These are phyloP conservation scores for Synergus laeviventris DNA, from an alignment of 2,888 invertebrate species.

Conservation along the genomic window DNA sequence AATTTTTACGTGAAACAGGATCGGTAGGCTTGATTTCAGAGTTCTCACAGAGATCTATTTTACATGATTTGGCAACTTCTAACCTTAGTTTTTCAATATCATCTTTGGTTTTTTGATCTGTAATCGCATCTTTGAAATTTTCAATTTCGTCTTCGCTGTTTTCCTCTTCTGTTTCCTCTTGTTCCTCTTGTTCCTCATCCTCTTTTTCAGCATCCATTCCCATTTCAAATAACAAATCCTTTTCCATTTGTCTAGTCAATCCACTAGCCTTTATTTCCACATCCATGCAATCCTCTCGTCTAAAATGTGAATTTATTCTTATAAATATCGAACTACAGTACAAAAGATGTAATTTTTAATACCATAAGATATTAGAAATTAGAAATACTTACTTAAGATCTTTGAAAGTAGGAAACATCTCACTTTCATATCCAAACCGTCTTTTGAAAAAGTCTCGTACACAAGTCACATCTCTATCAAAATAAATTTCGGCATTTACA, in stretches of 20 bases:
- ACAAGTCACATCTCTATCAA: slow-evolving; percentile 96
- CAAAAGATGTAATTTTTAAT: too few relatives aligned
- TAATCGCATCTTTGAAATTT: slow-evolving; percentile 73
- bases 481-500: slow-evolving; percentile 92
- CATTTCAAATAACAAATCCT: slow-evolving; percentile 81
- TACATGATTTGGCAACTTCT: slow-evolving; percentile 41
- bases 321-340: too few relatives aligned
- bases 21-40: slow-evolving; percentile 19
- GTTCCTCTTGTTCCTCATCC: slow-evolving; percentile 64
- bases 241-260: slow-evolving; percentile 88
- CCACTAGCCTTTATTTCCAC: slow-evolving; percentile 94
- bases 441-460: slow-evolving; percentile 93
- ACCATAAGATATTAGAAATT: background rate
- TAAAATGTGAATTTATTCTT: slow-evolving; percentile 68
- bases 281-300: slow-evolving; percentile 89
- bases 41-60: slow-evolving; percentile 38
- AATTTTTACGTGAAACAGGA: background rate
- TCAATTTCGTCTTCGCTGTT: slow-evolving; percentile 65
- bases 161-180: slow-evolving; percentile 76
- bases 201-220: slow-evolving; percentile 76
- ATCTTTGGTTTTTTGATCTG: slow-evolving; percentile 44
- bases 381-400: slow-evolving; percentile 79
- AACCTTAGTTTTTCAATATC: slow-evolving; percentile 32
- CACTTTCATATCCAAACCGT: slow-evolving; percentile 93
- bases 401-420: slow-evolving; percentile 85